Base-by-base conservation (phyloP, 2,888 invertebrate genomes). In the Oxystoma pomonae region DNA sequence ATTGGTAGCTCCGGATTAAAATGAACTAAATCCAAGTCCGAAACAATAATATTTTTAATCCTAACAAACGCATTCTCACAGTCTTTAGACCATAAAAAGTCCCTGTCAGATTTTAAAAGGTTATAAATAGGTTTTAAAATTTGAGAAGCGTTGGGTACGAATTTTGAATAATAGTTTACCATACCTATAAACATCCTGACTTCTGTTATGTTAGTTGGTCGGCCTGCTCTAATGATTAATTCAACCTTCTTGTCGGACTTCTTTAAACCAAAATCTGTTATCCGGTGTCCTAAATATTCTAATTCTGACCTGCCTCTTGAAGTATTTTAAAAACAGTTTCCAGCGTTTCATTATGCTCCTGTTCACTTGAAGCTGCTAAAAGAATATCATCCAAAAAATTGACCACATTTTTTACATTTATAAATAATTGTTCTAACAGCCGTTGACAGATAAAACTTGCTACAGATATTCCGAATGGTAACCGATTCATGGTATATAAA, bases 281-380 rank as follows among this genome's bases (percentile, higher is more conserved):
- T 66, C 1, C 19, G 60, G 53, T 68, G 67, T 1, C 75, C 75
- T 16, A 80, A 67, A 68, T 77, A n/a, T n/a, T n/a, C n/a, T n/a
- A n/a, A n/a, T n/a, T n/a, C n/a, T n/a, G n/a, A n/a, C 56, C 56
- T 3, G 56, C 19, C 20, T 56, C 56, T n/a, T 56, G 20, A 2
- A 56, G 56, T n/a, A 17, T 17, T 3, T 17, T n/a, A 20, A 55
- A 16, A 12, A 55, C 18, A 20, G 12, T 55, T 17, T n/a, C 18
- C 18, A 55, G 16, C 3, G 55, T 55, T 2, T 17, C 55, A 55
- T 51, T n/a, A 19, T n/a, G n/a, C n/a, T n/a, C n/a, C n/a, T n/a
- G n/a, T n/a, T n/a, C n/a, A n/a, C n/a, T n/a, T n/a, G n/a, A n/a
- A n/a, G n/a, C n/a, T n/a, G n/a, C n/a, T n/a, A n/a, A n/a, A n/a